A percentile compares a stretch with the other conserved stretches of the same genome.
phyloP scores from a whole-genome alignment of 2,113 vertebrate genomes.

The Mastomys natalensis region DNA sequence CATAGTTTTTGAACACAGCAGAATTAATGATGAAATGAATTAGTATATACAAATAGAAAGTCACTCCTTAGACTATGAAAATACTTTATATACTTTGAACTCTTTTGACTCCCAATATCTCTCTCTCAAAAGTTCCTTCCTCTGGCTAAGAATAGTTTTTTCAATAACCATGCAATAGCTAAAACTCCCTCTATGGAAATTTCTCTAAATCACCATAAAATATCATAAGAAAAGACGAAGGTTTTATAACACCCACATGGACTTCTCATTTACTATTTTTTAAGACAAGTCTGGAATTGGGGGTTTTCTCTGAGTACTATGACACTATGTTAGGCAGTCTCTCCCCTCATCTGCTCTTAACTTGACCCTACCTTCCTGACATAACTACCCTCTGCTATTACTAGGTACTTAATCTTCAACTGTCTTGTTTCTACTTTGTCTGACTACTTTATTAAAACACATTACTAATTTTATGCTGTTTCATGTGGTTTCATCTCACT shows the following conservation, averaged over 20 bases:
- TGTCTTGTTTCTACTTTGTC: background rate
- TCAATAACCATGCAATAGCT: background rate
- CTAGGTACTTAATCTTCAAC: background rate
- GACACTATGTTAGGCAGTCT: background rate
- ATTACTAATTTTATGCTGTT: background rate
- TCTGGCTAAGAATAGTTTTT: background rate
- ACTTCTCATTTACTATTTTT: background rate
- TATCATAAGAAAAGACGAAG: background rate
- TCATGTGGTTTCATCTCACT: too few species aligned
- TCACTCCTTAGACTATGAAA: background rate
- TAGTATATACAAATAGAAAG: background rate
- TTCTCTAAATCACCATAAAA: background rate
- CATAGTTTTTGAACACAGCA: background rate
- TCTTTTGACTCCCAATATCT: background rate
- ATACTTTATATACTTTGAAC: background rate
- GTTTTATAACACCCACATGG: background rate
- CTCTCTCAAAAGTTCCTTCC: background rate
- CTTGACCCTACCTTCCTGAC: too few species aligned
- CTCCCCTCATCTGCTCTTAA: background rate
- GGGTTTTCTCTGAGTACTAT: background rate
- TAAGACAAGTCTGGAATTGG: background rate
- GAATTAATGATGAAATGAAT: conserved; percentile 14
- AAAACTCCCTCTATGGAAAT: background rate
- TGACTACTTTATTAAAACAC: background rate
- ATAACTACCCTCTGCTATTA: accelerated